Conservation (phyloP, 2,888 invertebrate species). For the Ennomos quercinarius region DNA sequence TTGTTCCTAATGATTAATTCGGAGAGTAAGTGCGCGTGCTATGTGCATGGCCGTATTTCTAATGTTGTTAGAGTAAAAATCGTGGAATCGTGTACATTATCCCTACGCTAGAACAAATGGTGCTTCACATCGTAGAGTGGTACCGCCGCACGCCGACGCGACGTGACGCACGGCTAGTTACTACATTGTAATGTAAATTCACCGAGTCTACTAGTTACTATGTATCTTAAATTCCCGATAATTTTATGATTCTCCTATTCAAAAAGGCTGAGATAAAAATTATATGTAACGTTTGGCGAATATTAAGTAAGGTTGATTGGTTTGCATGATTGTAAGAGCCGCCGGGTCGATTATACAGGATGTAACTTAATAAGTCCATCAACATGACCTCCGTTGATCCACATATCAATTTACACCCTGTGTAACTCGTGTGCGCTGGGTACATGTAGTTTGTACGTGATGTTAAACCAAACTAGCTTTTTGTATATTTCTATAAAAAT, state of each 20-base stretch:
- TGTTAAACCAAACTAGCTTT: constrained; percentile 76
- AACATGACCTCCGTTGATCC: too few relatives aligned
- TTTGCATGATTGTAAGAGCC: constrained; percentile 45
- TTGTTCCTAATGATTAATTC: constrained; percentile 82
- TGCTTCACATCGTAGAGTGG: constrained; percentile 83
- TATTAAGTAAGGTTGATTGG: constrained; percentile 62
- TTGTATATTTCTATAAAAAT: constrained; percentile 81
- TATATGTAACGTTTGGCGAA: constrained; percentile 78
- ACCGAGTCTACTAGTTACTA: constrained; percentile 72
- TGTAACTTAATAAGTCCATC: not conserved
- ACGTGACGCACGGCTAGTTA: constrained; percentile 31
- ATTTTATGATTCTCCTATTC: constrained; percentile 81
- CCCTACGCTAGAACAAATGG: constrained; percentile 86
- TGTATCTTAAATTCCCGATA: constrained; percentile 77
- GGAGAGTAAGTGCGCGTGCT: constrained; percentile 68
- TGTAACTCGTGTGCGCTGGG: constrained; percentile 34
- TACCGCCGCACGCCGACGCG: constrained; percentile 38
- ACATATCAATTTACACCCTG: too few relatives aligned
- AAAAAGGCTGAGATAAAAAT: constrained; percentile 82
- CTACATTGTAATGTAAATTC: constrained; percentile 71
- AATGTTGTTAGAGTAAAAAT: constrained; percentile 76
- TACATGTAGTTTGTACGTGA: constrained; percentile 61
- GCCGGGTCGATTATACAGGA: constrained; percentile 29
- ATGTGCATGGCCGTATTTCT: constrained; percentile 74
- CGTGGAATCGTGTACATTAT: constrained; percentile 82